phyloP scores from a whole-genome alignment of 2,888 invertebrate species.

The Monopis laevigella region DNA sequence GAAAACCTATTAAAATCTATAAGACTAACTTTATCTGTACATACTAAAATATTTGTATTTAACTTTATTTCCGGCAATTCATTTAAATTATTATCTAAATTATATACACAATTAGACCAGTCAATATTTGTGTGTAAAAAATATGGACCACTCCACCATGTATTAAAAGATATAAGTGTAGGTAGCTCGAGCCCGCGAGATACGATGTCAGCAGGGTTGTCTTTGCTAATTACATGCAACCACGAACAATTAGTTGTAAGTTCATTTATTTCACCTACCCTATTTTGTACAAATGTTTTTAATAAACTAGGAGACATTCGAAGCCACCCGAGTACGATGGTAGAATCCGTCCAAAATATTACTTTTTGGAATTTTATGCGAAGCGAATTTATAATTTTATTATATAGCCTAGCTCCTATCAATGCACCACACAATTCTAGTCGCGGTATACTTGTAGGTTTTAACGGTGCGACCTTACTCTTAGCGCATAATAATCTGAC shows the following conservation, averaged over 20 bases:
- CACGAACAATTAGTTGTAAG: constrained; percentile 10
- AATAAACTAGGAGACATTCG: constrained; percentile 19
- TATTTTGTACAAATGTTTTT: constrained; percentile 23
- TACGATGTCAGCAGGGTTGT: constrained; percentile 22
- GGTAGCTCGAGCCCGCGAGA: constrained; percentile 19
- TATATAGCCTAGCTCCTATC: constrained; percentile 19
- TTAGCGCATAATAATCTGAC: constrained; percentile 22
- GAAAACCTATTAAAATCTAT: too few species aligned
- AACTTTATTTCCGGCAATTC: too few species aligned
- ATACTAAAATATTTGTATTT: too few species aligned
- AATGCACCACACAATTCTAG: constrained; percentile 25
- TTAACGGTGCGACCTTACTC: constrained; percentile 22
- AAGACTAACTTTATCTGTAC: too few species aligned
- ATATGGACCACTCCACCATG: constrained; percentile 22
- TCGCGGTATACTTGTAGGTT: constrained; percentile 21
- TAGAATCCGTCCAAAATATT: constrained; percentile 23
- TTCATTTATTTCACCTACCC: constrained; percentile 18
- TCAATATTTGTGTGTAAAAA: constrained; percentile 18
- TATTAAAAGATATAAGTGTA: constrained; percentile 11
- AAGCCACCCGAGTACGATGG: constrained; percentile 22
- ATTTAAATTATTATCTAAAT: too few species aligned
- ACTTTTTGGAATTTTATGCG: constrained; percentile 16
- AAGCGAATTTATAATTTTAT: constrained; percentile 18
- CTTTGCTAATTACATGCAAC: constrained; percentile 18
- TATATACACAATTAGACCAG: too few species aligned